Evolutionary conservation across 2,888 invertebrate species (phyloP).

Genomic region (Siphonodentalium dalli): DNA sequence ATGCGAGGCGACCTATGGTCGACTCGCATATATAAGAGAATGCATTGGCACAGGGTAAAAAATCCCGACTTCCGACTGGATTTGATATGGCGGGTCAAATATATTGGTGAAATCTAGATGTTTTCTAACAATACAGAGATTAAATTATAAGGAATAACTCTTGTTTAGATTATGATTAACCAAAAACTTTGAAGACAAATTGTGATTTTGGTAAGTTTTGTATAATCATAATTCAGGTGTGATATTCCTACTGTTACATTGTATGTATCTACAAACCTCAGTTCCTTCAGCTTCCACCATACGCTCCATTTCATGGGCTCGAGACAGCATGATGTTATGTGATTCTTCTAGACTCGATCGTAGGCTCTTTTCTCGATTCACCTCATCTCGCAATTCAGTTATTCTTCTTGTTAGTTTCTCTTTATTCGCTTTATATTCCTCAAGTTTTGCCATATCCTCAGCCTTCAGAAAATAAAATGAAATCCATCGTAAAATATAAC

Average conservation of each 20-base stretch:
- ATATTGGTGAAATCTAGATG: too few species aligned
- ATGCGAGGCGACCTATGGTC: too few species aligned
- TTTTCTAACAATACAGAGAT: too few species aligned
- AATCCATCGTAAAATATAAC: not conserved
- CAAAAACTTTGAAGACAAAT: too few species aligned
- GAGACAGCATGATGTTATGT: conserved; percentile 50
- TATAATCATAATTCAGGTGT: too few species aligned
- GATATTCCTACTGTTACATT: not conserved
- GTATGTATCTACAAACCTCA: conserved; percentile 47
- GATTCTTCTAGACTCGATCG: conserved; percentile 58
- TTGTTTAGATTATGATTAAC: too few species aligned
- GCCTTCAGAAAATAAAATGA: conserved; percentile 34
- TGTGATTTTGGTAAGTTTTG: too few species aligned
- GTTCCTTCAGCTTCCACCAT: conserved; percentile 47
- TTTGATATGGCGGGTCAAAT: too few species aligned
- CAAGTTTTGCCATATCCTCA: conserved; percentile 40
- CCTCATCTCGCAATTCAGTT: conserved; percentile 50
- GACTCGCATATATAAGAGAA: too few species aligned
- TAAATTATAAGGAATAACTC: too few species aligned
- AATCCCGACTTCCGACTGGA: too few species aligned
- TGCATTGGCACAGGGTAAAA: too few species aligned
- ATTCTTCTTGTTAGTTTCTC: conserved; percentile 49
- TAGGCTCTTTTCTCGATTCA: conserved; percentile 51
- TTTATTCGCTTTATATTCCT: conserved; percentile 41
- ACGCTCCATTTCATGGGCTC: conserved; percentile 54